Base-by-base conservation (phyloP, 2,113 vertebrate species). In the Saguinus midas region DNA sequence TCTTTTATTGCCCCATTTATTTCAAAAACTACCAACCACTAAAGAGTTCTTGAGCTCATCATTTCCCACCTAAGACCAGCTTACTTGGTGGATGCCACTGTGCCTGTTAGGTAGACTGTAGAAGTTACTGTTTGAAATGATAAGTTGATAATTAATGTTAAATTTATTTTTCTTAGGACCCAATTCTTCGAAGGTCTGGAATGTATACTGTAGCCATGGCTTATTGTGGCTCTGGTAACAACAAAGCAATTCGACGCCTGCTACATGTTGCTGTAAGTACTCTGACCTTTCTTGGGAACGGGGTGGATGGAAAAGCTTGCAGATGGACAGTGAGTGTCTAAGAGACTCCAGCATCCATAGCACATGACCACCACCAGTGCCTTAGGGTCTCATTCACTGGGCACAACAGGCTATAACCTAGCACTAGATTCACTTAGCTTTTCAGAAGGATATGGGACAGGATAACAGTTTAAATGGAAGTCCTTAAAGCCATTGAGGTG, bases 121-220 rank as follows among this genome's bases (percentile, higher is more conserved):
- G 37, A 61, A 90, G 6, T 93, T 87, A 82, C 52, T 96, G 1
- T 97, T 84, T 92, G 78, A 94, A 97, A 78, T 92, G 21, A 37
- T 80, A 57, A 76, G 32, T 90, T 92, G 14, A 72, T 14, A 11
- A 55, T 93, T 95, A 95, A 88, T 95, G 25, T 13, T 84, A 82
- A 55, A 94, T 92, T 95, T 95, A 1, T 43, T 89, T 98, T 87
- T 98, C 79, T 98, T 98, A 99, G 99, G 99, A 99, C 97, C 99
- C 99, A 37, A 99, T 99, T 98, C 99, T 99, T 96, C 99, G 99
- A 79, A 99, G 99, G 48, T 99, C 99, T 40, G 99, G 99, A 98
- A 99, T 99, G 99, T 99, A 99, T 99, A 99, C 99, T 0, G 99
- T 99, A 78, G 99, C 99, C 89, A 99, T 99, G 99, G 99, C 99